Evolutionary conservation across 2,888 invertebrate genomes (phyloP).

Genomic region (Periphyllus acericola): DNA sequence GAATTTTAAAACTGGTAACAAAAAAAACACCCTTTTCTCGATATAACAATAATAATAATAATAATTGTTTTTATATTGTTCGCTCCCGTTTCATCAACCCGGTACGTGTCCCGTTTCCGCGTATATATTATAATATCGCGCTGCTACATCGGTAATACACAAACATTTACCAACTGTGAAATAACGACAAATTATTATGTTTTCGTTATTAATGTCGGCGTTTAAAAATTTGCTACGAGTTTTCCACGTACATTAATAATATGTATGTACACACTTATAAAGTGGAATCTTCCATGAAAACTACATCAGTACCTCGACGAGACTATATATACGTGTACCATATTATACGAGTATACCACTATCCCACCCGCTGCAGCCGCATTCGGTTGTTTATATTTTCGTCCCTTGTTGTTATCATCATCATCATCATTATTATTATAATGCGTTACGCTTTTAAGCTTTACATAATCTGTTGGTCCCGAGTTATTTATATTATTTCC

Average conservation of each 20-base stretch:
- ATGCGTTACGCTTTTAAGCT: conserved; percentile 25
- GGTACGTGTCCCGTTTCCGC: not conserved
- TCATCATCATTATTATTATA: not conserved
- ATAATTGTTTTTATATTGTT: not conserved
- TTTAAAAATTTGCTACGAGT: conserved; percentile 15
- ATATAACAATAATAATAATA: not conserved
- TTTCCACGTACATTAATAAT: not conserved
- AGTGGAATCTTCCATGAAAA: conserved; percentile 10
- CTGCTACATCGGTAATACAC: not conserved
- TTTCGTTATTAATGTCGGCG: conserved; percentile 19
- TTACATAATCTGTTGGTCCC: not conserved
- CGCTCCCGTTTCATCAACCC: not conserved
- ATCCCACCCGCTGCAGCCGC: not conserved
- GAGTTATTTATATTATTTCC: conserved; percentile 6
- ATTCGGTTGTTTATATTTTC: not conserved
- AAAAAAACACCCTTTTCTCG: not conserved
- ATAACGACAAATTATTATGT: conserved; percentile 36
- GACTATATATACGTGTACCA: not conserved
- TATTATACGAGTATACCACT: not conserved
- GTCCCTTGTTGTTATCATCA: conserved; percentile 15
- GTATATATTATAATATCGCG: not conserved
- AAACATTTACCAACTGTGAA: conserved; percentile 2
- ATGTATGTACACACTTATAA: not conserved
- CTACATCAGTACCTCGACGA: not conserved
- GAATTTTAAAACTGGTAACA: not conserved